phyloP scores from a whole-genome alignment of 2,113 vertebrate genomes.

The Microcebus jonahi region DNA sequence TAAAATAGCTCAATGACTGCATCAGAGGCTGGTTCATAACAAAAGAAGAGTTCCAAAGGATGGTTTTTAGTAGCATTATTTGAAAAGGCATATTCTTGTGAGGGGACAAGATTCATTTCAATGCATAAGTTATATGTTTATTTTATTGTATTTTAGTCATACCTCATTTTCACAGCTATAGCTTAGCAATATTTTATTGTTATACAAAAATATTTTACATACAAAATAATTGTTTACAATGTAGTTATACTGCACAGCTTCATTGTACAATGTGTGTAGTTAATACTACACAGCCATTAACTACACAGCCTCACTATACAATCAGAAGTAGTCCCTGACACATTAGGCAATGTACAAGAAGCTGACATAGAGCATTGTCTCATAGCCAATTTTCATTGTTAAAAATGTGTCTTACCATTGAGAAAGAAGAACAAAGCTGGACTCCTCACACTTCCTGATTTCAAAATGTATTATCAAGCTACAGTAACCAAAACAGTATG shows the following conservation, averaged over 20 bases:
- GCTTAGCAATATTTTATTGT: background rate
- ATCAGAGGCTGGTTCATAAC: background rate
- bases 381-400: background rate
- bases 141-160: background rate
- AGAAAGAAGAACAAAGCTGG: slow-evolving; percentile 24
- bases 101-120: background rate
- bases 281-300: background rate
- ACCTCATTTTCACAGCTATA: background rate
- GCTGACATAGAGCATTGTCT: background rate
- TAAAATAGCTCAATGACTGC: background rate
- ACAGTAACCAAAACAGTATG: background rate
- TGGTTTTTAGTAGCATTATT: background rate
- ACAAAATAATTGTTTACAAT: background rate
- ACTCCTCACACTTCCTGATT: background rate
- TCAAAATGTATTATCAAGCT: background rate
- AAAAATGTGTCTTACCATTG: background rate
- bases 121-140: background rate
- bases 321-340: background rate
- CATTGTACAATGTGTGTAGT: background rate
- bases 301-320: background rate
- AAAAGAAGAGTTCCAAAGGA: background rate
- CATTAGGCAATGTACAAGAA: background rate
- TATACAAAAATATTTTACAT: background rate
- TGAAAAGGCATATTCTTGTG: slow-evolving; percentile 3
- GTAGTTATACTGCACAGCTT: background rate